Evolutionary conservation across 2,113 vertebrate genomes (phyloP).

Genomic region (Ia io): DNA sequence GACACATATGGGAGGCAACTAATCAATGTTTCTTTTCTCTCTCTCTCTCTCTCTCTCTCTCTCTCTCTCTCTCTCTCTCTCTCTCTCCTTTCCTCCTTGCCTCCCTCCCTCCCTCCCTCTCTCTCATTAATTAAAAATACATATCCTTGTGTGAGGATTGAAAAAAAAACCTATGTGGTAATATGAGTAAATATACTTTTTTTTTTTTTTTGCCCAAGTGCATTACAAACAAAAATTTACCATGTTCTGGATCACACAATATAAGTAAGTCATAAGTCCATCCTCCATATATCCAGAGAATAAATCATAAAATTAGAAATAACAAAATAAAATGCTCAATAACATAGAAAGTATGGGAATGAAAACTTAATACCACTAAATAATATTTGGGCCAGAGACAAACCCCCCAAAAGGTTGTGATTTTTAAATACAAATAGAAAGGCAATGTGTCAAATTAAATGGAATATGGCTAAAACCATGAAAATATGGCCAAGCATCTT

Average conservation of each 20-base stretch:
- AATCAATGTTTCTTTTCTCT: background rate
- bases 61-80: background rate
- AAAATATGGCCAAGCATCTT: background rate
- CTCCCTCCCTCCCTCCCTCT: rapidly evolving
- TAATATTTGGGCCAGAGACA: background rate
- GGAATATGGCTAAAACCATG: background rate
- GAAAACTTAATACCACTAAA: background rate
- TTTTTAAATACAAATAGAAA: slow-evolving; percentile 29
- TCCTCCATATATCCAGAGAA: background rate
- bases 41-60: no score
- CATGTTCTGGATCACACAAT: background rate
- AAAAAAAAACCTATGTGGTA: background rate
- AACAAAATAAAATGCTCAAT: background rate
- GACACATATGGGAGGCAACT: background rate
- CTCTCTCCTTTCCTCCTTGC: no score
- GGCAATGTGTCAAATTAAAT: background rate
- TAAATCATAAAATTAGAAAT: slow-evolving; percentile 18
- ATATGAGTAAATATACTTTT: background rate
- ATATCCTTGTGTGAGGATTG: background rate
- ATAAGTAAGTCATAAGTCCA: background rate
- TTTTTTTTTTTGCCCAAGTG: background rate
- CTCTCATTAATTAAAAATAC: background rate
- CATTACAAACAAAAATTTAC: slow-evolving; percentile 21
- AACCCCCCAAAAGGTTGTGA: background rate
- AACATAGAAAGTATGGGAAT: background rate